Evolutionary conservation across 2,888 invertebrate species (phyloP).

Genomic region (Patella caerulea): DNA sequence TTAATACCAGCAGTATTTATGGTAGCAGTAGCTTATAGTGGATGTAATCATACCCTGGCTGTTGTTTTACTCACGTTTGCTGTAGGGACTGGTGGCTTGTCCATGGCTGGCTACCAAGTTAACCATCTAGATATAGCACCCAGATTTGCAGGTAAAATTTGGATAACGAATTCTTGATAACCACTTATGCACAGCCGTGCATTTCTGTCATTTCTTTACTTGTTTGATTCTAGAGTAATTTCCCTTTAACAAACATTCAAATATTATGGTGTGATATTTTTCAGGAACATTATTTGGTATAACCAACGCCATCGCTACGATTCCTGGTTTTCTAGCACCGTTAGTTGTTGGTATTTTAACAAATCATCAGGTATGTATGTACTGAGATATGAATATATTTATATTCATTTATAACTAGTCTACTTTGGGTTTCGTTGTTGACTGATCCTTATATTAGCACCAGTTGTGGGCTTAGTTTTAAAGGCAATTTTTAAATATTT

Average conservation of each 20-base stretch:
- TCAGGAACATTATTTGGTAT: slow-evolving; percentile 86
- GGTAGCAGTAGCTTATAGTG: slow-evolving; percentile 48
- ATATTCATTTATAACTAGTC: no score
- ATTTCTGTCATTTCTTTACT: no score
- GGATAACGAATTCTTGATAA: no score
- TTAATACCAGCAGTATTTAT: slow-evolving; percentile 45
- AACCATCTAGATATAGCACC: slow-evolving; percentile 59
- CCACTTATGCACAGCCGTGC: no score
- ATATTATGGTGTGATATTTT: not conserved
- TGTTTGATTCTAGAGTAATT: no score
- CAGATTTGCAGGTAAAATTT: slow-evolving; percentile 50
- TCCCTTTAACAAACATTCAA: no score
- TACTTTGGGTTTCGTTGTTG: no score
- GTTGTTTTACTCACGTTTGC: slow-evolving; percentile 51
- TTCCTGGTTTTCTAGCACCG: slow-evolving; percentile 76
- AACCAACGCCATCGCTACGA: slow-evolving; percentile 88
- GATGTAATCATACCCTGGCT: slow-evolving; percentile 47
- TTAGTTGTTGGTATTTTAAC: slow-evolving; percentile 66
- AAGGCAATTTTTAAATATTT: no score
- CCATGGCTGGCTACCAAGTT: slow-evolving; percentile 51
- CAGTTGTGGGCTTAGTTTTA: no score
- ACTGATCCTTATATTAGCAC: no score
- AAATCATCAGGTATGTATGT: slow-evolving; percentile 46
- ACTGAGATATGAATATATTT: no score
- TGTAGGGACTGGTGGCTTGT: slow-evolving; percentile 51